Base-by-base conservation (phyloP, 2,888 invertebrate genomes). In the Latrodectus elegans region DNA sequence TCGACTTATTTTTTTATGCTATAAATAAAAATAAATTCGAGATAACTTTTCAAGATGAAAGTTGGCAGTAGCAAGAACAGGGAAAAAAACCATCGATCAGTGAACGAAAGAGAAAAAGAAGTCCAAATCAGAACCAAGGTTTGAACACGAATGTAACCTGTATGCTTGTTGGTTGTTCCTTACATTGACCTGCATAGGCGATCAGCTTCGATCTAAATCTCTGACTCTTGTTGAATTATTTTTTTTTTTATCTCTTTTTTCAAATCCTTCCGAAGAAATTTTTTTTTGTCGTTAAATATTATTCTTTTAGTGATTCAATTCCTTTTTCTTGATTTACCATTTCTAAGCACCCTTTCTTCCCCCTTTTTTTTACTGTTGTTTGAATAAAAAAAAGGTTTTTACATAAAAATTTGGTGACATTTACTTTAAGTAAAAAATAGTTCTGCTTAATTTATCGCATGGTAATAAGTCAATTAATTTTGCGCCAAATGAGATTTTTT, bases 121-220 rank as follows among this genome's bases (percentile, higher is more conserved):
- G 64, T 71, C 60, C 72, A 84, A 85, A 85, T 85, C 85, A 79
- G 70, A 60, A 79, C 85, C 53, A 26, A 79, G 79, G 85, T 85
- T 85, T 85, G 79, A 85, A 85, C 85, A 85, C 85, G 70, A 85
- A 79, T 85, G 85, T 84, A 84, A 84, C 78, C 84, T 79, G 84
- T 79, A 78, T 75, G 73, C 72, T 71, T 84, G 84, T 78, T 73
- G 84, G 73, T 38, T 79, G 74, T 79, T 51, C 52, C 26, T 51
- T 51, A 72, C 85, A 79, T 85, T 85, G 85, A 85, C 85, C 85
- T 73, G 84, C 77, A 84, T 84, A 84, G 68, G 51, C 79, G 85
- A 79, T 85, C 79, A 85, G 79, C 51, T 79, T 84, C 78, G 84
- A 84, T 78, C 75, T 4, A 10, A 9, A 65, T 52, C 77, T 77